phyloP scores from a whole-genome alignment of 1,140 invertebrate genomes.

The Cheumatopsyche charites region DNA sequence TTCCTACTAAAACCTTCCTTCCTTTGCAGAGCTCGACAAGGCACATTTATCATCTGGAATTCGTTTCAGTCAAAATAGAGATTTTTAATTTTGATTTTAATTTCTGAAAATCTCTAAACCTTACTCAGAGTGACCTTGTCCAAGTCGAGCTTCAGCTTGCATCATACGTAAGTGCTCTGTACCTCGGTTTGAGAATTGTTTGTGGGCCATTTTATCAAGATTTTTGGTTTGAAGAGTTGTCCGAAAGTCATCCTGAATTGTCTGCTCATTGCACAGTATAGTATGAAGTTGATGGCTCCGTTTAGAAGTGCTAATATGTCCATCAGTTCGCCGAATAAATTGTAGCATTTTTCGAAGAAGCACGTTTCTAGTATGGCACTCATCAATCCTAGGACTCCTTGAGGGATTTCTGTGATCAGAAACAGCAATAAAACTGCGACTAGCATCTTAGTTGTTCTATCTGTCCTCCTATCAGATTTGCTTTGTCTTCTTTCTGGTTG shows the following conservation, averaged over 20 bases:
- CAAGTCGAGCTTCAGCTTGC: constrained; percentile 35
- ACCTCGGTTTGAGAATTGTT: constrained; percentile 44
- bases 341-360: constrained; percentile 77
- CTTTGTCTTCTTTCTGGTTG: constrained; percentile 59
- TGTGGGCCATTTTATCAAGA: constrained; percentile 52
- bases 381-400: constrained; percentile 76
- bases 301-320: constrained; percentile 91
- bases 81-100: no score
- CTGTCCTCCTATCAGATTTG: constrained; percentile 73
- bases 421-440: constrained; percentile 86
- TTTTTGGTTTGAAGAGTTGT: constrained; percentile 66
- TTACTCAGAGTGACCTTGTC: constrained; percentile 20
- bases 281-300: constrained; percentile 90
- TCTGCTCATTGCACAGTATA: constrained; percentile 93
- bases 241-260: constrained; percentile 90
- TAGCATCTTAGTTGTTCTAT: constrained; percentile 89
- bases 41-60: neutral
- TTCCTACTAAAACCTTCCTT: neutral
- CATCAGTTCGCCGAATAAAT: constrained; percentile 86
- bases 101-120: neutral
- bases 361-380: constrained; percentile 74
- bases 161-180: constrained; percentile 47
- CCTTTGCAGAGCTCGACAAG: neutral
- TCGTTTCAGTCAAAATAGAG: no score
- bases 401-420: constrained; percentile 86